Evolutionary conservation across 2,888 invertebrate genomes (phyloP).

Genomic region (Caenorhabditis wallacei): DNA sequence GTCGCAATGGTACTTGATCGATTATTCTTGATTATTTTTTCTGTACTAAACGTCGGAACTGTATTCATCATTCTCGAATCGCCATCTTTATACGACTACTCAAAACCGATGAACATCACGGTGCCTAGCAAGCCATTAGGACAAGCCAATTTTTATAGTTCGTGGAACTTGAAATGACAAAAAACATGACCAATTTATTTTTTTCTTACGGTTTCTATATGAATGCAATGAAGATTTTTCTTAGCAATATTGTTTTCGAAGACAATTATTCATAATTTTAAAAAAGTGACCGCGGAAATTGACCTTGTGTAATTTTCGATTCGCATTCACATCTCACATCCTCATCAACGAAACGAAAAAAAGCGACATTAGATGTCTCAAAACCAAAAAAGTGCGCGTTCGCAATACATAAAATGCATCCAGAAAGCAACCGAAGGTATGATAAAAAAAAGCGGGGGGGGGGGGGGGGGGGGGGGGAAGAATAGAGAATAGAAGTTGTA

Average conservation of each 20-base stretch:
- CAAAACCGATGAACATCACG: conserved; percentile 81
- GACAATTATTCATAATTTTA: not conserved
- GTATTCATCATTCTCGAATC: conserved; percentile 82
- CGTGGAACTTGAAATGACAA: conserved; percentile 49
- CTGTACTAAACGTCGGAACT: conserved; percentile 81
- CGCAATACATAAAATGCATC: conserved; percentile 31
- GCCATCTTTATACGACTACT: conserved; percentile 80
- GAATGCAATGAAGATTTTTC: conserved; percentile 19
- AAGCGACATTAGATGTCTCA: conserved; percentile 21
- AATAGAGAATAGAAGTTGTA: conserved; percentile 49
- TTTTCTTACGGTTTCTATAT: conserved; percentile 7
- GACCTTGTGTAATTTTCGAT: conserved; percentile 31
- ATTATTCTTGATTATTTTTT: conserved; percentile 82
- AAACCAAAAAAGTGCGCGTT: conserved; percentile 24
- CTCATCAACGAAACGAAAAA: conserved; percentile 34
- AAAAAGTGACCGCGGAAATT: conserved; percentile 5
- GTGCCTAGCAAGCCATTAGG: conserved; percentile 81
- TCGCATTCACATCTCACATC: conserved; percentile 35
- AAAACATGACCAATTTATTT: conserved; percentile 12
- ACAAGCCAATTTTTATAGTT: conserved; percentile 76
- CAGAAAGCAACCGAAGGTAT: conserved; percentile 5
- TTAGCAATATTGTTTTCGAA: too few species aligned
- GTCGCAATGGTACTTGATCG: conserved; percentile 83
- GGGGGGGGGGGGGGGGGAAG: not conserved
- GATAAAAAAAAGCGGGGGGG: conserved; percentile 16